A percentile compares a stretch with the other conserved stretches of the same genome.
Conservation (phyloP, 1,140 invertebrate genomes). For the Aphaenogaster ashmeadi region DNA sequence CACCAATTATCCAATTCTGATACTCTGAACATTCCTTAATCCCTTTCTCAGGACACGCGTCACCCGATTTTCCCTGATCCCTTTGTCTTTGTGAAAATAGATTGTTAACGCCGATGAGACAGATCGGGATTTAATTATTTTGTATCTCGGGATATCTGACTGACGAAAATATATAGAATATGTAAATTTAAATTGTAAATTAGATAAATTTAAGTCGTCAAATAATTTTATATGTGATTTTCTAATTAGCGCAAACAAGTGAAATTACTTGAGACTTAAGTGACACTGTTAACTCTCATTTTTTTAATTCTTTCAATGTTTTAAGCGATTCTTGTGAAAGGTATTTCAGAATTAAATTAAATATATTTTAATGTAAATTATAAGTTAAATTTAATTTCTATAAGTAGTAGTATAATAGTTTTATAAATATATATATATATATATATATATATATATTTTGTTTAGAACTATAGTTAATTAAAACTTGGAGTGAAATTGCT, state of each 20-base stretch:
- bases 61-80: not conserved
- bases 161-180: not conserved
- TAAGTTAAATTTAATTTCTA: conserved; percentile 1
- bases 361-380: not conserved
- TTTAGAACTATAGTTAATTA: not conserved
- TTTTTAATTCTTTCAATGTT: not conserved
- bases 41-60: not conserved
- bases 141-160: not conserved
- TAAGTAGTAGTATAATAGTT: not conserved
- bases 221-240: not conserved
- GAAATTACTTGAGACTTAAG: not conserved
- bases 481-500: not conserved
- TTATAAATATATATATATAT: not conserved
- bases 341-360: conserved; percentile 6
- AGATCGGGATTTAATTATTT: not conserved
- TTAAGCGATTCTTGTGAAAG: conserved; percentile 1
- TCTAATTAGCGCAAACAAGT: not conserved
- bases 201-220: not conserved
- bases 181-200: conserved; percentile 4
- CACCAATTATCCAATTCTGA: conserved; percentile 56
- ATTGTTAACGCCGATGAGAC: not conserved
- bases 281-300: not conserved
- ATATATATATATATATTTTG: not conserved
- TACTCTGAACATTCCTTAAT: conserved; percentile 20
- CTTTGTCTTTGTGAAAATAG: not conserved